Percentiles rank a stretch among this genome's conserved stretches.
These are phyloP conservation scores for Musca domestica DNA, from an alignment of 1,140 invertebrate genomes.

Conservation along the genomic window DNA sequence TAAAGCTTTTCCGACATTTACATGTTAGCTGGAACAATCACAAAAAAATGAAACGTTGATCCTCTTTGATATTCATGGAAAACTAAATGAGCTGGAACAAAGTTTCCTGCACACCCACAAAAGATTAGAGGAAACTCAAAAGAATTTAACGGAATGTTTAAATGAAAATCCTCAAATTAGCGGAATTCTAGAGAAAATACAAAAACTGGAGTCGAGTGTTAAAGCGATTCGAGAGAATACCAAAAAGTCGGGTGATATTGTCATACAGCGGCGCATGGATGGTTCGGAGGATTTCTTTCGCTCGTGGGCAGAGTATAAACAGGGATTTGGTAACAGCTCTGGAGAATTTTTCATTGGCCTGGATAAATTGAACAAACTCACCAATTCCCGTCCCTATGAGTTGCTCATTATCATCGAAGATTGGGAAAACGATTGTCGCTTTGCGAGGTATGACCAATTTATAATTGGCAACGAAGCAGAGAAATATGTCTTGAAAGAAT, in stretches of 20 bases:
- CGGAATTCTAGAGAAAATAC: too few species aligned
- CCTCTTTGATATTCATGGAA: too few species aligned
- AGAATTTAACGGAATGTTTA: too few species aligned
- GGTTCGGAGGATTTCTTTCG: slow-evolving; percentile 64
- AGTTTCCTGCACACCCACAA: too few species aligned
- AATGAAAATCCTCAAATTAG: too few species aligned
- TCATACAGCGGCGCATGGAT: slow-evolving; percentile 62
- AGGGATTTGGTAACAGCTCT: slow-evolving; percentile 62
- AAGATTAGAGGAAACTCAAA: too few species aligned
- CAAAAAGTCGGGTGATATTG: slow-evolving; percentile 55
- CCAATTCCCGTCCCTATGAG: slow-evolving; percentile 62
- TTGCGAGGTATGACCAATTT: slow-evolving; percentile 67
- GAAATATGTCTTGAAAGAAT: slow-evolving; percentile 62
- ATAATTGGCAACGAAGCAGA: slow-evolving; percentile 64
- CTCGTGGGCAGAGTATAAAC: slow-evolving; percentile 63
- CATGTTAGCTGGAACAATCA: too few species aligned
- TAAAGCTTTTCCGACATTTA: too few species aligned
- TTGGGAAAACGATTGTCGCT: slow-evolving; percentile 56
- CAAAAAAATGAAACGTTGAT: background rate
- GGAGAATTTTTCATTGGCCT: slow-evolving; percentile 65
- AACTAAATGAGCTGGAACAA: too few species aligned
- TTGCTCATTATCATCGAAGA: slow-evolving; percentile 66
- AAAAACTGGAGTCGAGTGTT: too few species aligned
- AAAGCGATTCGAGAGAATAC: too few species aligned
- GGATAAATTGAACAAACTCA: slow-evolving; percentile 60